Conservation (phyloP, 2,113 vertebrate genomes). For the Miniopterus natalensis region DNA sequence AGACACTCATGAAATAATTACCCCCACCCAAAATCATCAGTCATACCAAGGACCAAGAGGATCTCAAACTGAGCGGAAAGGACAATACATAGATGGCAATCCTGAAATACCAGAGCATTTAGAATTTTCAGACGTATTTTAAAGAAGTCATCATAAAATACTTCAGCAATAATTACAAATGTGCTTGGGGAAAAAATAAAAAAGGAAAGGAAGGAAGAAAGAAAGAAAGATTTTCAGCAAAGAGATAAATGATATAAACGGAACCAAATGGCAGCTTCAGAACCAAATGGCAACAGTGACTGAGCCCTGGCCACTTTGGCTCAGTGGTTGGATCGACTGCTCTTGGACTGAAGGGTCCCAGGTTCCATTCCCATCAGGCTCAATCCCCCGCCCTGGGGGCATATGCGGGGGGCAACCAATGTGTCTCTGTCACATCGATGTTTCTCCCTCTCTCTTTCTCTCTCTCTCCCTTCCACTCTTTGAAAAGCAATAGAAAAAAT, state of each 20-base stretch:
- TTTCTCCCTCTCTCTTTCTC: no score
- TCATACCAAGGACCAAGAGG: neutral
- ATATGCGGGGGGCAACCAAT: no score
- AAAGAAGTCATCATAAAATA: neutral
- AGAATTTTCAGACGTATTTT: neutral
- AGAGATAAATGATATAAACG: neutral
- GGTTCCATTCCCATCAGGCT: no score
- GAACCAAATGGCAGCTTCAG: neutral
- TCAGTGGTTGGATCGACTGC: no score
- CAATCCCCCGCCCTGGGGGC: no score
- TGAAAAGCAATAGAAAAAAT: no score
- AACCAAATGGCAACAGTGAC: no score
- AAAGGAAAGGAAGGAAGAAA: neutral
- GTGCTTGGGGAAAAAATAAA: neutral
- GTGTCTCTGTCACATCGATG: no score
- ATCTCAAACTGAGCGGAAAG: neutral
- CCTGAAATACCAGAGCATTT: neutral
- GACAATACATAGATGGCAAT: neutral
- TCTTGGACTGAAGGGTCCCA: no score
- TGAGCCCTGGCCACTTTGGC: no score
- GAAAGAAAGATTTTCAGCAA: neutral
- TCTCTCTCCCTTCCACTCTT: no score
- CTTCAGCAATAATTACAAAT: neutral
- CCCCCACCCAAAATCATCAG: neutral
- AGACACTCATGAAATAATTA: neutral